Base-by-base conservation (phyloP, 2,797 vertebrate genomes). In the Sciurus vulgaris region DNA sequence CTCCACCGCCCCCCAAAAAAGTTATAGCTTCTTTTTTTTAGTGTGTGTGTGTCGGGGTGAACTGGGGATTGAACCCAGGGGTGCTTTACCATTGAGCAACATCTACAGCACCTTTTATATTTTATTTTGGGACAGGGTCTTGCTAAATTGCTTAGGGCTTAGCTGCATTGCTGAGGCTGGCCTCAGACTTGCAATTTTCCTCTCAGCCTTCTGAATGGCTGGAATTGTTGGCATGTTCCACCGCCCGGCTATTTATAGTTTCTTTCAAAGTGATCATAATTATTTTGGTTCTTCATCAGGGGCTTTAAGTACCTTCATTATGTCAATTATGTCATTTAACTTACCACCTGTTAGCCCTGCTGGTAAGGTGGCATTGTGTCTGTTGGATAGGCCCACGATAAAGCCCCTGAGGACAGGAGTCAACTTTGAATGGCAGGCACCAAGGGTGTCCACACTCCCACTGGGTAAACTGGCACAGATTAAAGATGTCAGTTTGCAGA, bases 301-400 rank as follows among this genome's bases (percentile, higher is more conserved):
- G 72, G 35, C 33, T 94, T 85, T 93, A 89, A 74, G 30, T 69
- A 65, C 18, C 51, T 77, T 87, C 69, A 59, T 96, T 96, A 86
- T 65, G 61, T 33, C 82, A 93, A 67, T 97, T 90, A 79, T 78
- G 41, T 72, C n/a, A 74, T 91, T 92, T 91, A 84, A 77, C 65
- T 95, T 90, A 56, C 61, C 86, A 86, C 89, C 86, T 89, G 94
- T 78, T 67, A 86, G 67, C 38, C 72, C 86, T 69, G 74, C 47
- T 86, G 81, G 81, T 85, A 93, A 56, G 61, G 86, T 91, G 96
- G 87, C 74, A 59, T 26, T 49, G 24, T 74, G 89, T 81, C 90
- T 1, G 8, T 54, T 79, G 69, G 18, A 38, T n/a, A 87, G 41
- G 65, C 49, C n/a, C 22, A 15, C 47, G 69, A 56, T 87, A 44